Conservation (phyloP, 2,888 invertebrate genomes). For the Fabriciana adippe region DNA sequence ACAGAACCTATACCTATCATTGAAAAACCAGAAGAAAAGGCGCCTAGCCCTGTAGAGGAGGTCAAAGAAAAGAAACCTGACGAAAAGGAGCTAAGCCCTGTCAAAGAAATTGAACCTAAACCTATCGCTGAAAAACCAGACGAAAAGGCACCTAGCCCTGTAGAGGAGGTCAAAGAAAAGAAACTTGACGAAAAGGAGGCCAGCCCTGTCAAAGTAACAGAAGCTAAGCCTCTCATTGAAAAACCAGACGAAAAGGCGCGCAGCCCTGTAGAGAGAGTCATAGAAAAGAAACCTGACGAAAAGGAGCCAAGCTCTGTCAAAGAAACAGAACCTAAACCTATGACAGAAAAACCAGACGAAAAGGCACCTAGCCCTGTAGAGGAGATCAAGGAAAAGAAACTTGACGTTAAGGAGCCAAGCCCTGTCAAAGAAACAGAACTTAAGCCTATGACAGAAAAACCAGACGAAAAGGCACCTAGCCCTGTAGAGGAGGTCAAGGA, state of each 20-base stretch:
- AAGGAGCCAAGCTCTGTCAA: constrained; percentile 26
- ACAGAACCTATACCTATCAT: neutral
- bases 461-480: constrained; percentile 19
- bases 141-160: constrained; percentile 35
- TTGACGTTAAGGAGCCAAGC: constrained; percentile 24
- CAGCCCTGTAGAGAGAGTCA: constrained; percentile 14
- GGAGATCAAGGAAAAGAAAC: neutral
- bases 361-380: constrained; percentile 21
- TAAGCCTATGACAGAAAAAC: neutral
- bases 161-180: constrained; percentile 19
- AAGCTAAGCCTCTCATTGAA: neutral
- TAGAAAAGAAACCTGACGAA: constrained; percentile 13
- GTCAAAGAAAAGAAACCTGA: constrained; percentile 4
- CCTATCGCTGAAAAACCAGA: constrained; percentile 7
- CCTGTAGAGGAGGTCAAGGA: neutral
- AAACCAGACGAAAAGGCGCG: constrained; percentile 29
- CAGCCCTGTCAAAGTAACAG: constrained; percentile 22
- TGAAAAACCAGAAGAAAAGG: constrained; percentile 28
- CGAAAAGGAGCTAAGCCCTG: constrained; percentile 33
- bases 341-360: neutral
- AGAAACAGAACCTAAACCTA: neutral
- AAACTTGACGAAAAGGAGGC: constrained; percentile 24
- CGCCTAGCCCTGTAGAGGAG: constrained; percentile 29
- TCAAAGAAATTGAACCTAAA: constrained; percentile 23
- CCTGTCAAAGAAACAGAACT: neutral